These are phyloP conservation scores for Mionectes macconnelli DNA, from an alignment of 2,113 vertebrate genomes.

Conservation along the genomic window DNA sequence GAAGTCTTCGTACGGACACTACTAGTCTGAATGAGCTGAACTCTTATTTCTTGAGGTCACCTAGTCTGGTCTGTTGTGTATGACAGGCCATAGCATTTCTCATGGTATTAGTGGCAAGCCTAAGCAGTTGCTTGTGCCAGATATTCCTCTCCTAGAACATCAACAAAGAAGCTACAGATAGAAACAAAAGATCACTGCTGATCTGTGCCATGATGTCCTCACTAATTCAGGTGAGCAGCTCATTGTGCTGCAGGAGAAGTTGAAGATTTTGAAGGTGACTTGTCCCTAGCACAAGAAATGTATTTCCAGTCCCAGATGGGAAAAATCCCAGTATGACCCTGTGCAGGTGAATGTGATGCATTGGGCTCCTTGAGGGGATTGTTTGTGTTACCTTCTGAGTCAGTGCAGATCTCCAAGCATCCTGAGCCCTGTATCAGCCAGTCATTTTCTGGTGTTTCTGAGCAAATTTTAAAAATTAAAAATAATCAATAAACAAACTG, in stretches of 20 bases:
- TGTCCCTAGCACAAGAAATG: neutral
- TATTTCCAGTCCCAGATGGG: neutral
- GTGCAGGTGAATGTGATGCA: accelerated
- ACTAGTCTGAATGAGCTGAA: neutral
- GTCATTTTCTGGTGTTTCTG: neutral
- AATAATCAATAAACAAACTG: neutral
- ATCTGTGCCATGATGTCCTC: neutral
- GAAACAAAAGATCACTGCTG: neutral
- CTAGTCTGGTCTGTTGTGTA: neutral
- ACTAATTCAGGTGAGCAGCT: neutral
- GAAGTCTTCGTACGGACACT: neutral
- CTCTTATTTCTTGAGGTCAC: neutral
- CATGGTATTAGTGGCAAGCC: neutral
- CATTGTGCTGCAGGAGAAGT: neutral
- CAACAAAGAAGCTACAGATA: neutral
- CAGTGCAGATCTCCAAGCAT: neutral
- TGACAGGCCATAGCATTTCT: neutral
- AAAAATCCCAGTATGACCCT: neutral
- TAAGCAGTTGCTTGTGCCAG: neutral
- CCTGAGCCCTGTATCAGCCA: neutral
- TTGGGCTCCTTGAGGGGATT: neutral
- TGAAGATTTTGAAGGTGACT: neutral
- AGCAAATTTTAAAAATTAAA: neutral
- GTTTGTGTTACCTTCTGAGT: neutral
- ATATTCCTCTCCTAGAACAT: neutral